These are phyloP conservation scores for Heliothis virescens DNA, from an alignment of 1,140 invertebrate genomes.

Conservation along the genomic window DNA sequence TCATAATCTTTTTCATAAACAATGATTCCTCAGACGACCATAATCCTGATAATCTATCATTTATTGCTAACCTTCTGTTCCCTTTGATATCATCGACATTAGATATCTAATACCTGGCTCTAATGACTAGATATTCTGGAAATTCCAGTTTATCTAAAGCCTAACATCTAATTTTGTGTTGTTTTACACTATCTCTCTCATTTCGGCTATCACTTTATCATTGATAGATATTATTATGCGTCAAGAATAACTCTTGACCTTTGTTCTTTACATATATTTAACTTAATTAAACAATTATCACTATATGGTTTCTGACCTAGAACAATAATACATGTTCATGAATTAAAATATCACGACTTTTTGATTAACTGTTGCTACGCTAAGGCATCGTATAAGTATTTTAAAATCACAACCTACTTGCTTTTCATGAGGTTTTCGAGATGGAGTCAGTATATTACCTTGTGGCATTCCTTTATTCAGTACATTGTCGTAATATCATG, in stretches of 20 bases:
- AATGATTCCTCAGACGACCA: not conserved
- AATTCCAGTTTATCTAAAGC: conserved; percentile 24
- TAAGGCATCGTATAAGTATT: not conserved
- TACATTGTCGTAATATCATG: not conserved
- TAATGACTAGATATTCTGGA: conserved; percentile 5
- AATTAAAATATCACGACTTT: not conserved
- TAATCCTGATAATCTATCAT: not conserved
- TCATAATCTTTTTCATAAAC: conserved; percentile 4
- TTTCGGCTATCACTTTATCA: conserved; percentile 2
- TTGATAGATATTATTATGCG: not conserved
- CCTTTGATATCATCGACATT: not conserved
- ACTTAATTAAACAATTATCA: not conserved
- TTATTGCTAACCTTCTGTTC: not conserved
- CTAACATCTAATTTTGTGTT: not conserved
- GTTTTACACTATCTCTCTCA: not conserved
- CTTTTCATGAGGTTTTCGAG: not conserved
- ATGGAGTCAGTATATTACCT: not conserved
- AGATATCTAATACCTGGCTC: not conserved
- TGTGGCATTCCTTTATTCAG: not conserved
- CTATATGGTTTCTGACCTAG: not conserved
- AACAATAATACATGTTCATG: conserved; percentile 13
- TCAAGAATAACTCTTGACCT: not conserved
- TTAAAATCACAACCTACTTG: not conserved
- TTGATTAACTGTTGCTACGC: not conserved
- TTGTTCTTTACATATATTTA: not conserved